Percentiles rank a stretch among this genome's conserved stretches.
Evolutionary conservation across 2,797 vertebrate species (phyloP).

Genomic region (Danio jaintianensis): DNA sequence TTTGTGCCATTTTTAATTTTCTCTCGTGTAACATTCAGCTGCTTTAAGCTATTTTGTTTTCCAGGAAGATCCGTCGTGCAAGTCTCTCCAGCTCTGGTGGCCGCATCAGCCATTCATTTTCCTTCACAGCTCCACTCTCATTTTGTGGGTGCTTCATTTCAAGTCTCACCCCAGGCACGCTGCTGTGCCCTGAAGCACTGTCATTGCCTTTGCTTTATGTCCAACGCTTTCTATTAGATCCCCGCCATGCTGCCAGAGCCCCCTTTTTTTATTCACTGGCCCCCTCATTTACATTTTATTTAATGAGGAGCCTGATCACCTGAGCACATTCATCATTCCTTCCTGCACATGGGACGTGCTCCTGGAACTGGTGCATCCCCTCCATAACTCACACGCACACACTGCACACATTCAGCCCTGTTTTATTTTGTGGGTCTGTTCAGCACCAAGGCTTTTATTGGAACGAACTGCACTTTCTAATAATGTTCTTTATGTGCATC

Average conservation of each 20-base stretch:
- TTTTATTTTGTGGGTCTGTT: slow-evolving; percentile 53
- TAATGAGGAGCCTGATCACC: slow-evolving; percentile 71
- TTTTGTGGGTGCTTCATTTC: slow-evolving; percentile 68
- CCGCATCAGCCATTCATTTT: slow-evolving; percentile 61
- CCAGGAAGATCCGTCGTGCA: slow-evolving; percentile 55
- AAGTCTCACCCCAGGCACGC: slow-evolving; percentile 61
- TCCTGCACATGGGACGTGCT: slow-evolving; percentile 58
- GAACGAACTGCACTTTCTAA: slow-evolving; percentile 40
- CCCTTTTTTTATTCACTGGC: slow-evolving; percentile 55
- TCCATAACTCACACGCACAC: slow-evolving; percentile 44
- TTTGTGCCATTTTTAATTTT: slow-evolving; percentile 63
- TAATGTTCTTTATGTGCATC: slow-evolving; percentile 51
- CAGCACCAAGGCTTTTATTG: slow-evolving; percentile 53
- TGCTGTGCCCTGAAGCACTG: slow-evolving; percentile 61
- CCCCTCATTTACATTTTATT: slow-evolving; percentile 69
- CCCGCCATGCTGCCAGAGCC: slow-evolving; percentile 59
- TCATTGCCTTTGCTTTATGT: slow-evolving; percentile 66
- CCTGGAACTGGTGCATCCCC: slow-evolving; percentile 46
- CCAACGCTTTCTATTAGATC: slow-evolving; percentile 65
- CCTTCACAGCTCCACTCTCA: slow-evolving; percentile 53
- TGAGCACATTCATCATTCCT: slow-evolving; percentile 68
- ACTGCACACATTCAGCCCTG: slow-evolving; percentile 37
- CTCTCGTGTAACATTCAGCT: slow-evolving; percentile 60
- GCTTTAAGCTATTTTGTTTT: slow-evolving; percentile 64
- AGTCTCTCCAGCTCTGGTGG: slow-evolving; percentile 44